Base-by-base conservation (phyloP, 2,888 invertebrate genomes). In the Agrochola lychnidis region DNA sequence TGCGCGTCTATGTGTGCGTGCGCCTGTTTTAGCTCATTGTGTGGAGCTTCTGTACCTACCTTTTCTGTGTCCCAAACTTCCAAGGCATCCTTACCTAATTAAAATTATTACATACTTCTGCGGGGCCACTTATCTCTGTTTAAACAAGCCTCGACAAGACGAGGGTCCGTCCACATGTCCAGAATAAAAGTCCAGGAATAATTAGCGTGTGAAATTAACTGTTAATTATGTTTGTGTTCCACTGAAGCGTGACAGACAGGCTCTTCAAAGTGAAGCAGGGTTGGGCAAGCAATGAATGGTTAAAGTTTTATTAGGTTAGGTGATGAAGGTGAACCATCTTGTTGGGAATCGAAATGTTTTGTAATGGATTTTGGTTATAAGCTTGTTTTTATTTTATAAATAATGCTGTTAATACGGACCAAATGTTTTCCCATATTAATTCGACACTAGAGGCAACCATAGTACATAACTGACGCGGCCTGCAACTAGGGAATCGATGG, bases 151-250 rank as follows among this genome's bases (percentile, higher is more conserved):
- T 53, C 74, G 67, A 82, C 76, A 70, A 84, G 83, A 87, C 78
- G 80, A 83, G 85, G 81, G 85, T 82, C 66, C 64, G 36, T 64
- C 71, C 78, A 69, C 75, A 79, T 78, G 78, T 77, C 78, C 79
- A 70, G 82, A 85, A 89, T 87, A 87, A 85, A 87, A 87, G 70
- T 87, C 76, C 30, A 48, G 68, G 48, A 78, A 80, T 88, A 86
- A 88, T 87, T 87, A 88, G 68, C 64, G 76, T 69, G 66, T 77
- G 69, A 80, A 87, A 86, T 87, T 83, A 87, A 79, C 66, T 79
- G 79, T 69, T 83, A 79, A 86, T 83, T 82, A 78, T 82, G 78
- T 83, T 83, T 81, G 77, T 59, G 73, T 78, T 81, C 56, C 66
- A 76, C 82, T 84, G 74, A 78, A 67, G 63, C 71, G 48, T 78